Percentiles rank a stretch among this genome's conserved stretches.
Conservation (phyloP, 2,113 vertebrate genomes). For the Aptenodytes forsteri region DNA sequence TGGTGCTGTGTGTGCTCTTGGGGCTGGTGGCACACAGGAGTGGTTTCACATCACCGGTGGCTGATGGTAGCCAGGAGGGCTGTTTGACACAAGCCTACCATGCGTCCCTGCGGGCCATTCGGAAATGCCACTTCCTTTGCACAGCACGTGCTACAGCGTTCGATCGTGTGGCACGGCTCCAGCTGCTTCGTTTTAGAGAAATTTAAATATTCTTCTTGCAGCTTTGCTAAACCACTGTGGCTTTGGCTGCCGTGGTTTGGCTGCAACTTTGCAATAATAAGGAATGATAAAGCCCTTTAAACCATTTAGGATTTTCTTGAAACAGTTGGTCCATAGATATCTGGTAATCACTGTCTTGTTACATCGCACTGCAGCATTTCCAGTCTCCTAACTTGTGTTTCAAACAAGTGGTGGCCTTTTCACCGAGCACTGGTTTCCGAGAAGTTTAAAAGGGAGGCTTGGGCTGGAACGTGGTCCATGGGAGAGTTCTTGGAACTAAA, state of each 20-base stretch:
- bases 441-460: background rate
- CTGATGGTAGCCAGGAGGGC: rapidly evolving
- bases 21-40: background rate
- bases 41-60: rapidly evolving
- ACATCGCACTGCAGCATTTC: background rate
- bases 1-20: rapidly evolving
- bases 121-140: background rate
- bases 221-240: background rate
- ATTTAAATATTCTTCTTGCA: background rate
- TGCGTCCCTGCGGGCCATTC: rapidly evolving
- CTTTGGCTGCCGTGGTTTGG: background rate
- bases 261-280: background rate
- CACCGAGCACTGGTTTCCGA: background rate
- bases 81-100: rapidly evolving
- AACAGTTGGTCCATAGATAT: background rate
- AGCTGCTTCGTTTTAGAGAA: background rate
- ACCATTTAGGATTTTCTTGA: background rate
- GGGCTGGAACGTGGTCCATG: rapidly evolving
- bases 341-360: background rate
- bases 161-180: background rate
- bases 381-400: background rate
- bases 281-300: background rate
- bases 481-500: background rate
- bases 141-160: rapidly evolving
- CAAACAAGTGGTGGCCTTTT: background rate